phyloP scores from a whole-genome alignment of 2,888 invertebrate species.

The Odontothrips loti region DNA sequence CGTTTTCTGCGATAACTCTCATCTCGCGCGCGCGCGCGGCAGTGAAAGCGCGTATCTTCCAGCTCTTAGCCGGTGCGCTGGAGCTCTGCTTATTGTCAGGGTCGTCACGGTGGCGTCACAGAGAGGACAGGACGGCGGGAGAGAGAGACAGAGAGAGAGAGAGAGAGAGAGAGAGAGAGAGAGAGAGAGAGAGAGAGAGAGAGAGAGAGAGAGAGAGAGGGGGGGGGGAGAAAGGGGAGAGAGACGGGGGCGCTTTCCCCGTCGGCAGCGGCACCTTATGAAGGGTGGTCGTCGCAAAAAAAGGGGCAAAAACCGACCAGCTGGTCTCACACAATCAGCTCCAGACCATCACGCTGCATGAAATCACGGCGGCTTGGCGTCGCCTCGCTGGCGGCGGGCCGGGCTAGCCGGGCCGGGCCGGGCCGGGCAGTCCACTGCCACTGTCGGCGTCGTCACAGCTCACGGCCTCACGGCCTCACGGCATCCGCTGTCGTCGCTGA shows the following conservation, averaged over 20 bases:
- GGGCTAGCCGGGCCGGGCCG: background rate
- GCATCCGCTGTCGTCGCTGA: no score
- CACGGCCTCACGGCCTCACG: no score
- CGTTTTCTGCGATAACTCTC: no score
- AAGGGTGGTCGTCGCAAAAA: background rate
- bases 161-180: background rate
- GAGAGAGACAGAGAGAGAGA: background rate
- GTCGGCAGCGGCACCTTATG: background rate
- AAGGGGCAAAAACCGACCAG: background rate
- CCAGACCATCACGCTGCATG: background rate
- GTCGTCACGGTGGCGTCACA: background rate
- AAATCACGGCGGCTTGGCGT: background rate
- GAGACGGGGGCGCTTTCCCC: background rate
- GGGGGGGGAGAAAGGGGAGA: background rate
- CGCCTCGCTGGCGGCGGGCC: background rate
- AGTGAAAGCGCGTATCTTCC: background rate
- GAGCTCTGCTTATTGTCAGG: background rate
- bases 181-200: no score
- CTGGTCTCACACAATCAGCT: background rate
- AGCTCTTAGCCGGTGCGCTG: background rate
- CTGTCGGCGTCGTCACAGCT: no score
- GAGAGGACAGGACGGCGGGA: background rate
- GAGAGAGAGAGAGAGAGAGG: background rate
- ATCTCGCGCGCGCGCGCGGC: background rate
- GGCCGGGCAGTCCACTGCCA: no score